Conservation (phyloP, 2,113 vertebrate species). For the Tupaia chinensis region DNA sequence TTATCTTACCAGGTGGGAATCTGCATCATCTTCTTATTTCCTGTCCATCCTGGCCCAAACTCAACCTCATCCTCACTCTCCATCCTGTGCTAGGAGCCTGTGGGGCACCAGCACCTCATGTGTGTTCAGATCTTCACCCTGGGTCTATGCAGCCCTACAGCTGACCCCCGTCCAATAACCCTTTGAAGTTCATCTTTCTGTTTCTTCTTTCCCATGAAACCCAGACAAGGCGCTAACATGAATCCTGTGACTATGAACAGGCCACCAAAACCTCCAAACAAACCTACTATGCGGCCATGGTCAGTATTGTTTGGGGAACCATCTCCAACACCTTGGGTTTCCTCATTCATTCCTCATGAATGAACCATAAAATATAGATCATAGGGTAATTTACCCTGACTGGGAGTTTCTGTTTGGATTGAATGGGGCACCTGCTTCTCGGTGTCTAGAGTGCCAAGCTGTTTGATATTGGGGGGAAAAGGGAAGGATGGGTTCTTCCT, state of each 20-base stretch:
- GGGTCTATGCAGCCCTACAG: neutral
- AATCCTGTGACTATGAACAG: neutral
- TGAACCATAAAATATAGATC: constrained; percentile 41
- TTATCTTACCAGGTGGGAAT: constrained; percentile 59
- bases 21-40: neutral
- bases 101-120: neutral
- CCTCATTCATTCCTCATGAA: neutral
- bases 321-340: neutral
- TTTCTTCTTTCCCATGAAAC: neutral
- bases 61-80: neutral
- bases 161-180: neutral
- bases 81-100: neutral
- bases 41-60: neutral
- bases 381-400: neutral
- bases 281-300: neutral
- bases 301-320: neutral
- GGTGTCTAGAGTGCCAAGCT: neutral
- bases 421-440: neutral
- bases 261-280: constrained; percentile 13
- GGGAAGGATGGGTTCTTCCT: neutral
- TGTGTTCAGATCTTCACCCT: neutral
- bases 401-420: neutral
- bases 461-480: neutral
- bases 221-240: constrained; percentile 45
- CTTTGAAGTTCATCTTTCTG: neutral